A percentile compares a stretch with the other conserved stretches of the same genome.
Conservation (phyloP, 2,113 vertebrate species). For the Antennarius striatus region DNA sequence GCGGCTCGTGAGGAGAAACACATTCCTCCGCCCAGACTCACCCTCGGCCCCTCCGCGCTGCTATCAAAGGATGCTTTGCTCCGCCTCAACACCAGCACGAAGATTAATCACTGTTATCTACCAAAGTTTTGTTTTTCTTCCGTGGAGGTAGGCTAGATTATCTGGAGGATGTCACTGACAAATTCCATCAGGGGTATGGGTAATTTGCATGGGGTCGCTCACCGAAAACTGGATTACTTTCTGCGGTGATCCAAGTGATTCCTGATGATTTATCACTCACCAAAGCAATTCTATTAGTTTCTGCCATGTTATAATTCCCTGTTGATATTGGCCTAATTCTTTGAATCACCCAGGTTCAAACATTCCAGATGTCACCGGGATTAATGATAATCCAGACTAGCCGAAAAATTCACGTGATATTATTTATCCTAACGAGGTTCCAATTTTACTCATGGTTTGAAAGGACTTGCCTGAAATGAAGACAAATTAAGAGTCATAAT, state of each 20-base stretch:
- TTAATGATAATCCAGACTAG: slow-evolving; percentile 66
- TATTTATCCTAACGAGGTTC: slow-evolving; percentile 31
- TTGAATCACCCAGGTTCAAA: slow-evolving; percentile 64
- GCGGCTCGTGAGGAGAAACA: slow-evolving; percentile 39
- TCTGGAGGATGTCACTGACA: too few species aligned
- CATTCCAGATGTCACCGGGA: slow-evolving; percentile 66
- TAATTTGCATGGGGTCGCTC: too few species aligned
- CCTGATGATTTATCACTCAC: slow-evolving; percentile 18
- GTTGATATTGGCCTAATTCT: slow-evolving; percentile 42
- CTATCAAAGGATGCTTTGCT: slow-evolving; percentile 63
- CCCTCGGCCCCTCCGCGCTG: slow-evolving; percentile 41
- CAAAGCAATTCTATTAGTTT: slow-evolving; percentile 19
- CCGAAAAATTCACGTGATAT: slow-evolving; percentile 44
- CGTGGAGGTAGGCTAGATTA: too few species aligned
- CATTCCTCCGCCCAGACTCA: slow-evolving; percentile 69
- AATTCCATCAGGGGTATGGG: too few species aligned
- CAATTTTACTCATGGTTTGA: slow-evolving; percentile 4
- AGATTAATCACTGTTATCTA: slow-evolving; percentile 34
- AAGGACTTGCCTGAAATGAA: neutral
- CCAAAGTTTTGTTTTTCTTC: too few species aligned
- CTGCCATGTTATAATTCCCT: neutral
- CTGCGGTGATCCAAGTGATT: neutral
- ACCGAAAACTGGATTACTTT: neutral
- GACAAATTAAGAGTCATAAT: too few species aligned
- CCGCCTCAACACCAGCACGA: slow-evolving; percentile 53